A percentile compares a stretch with the other conserved stretches of the same genome.
phyloP scores from a whole-genome alignment of 1,140 invertebrate species.

The Camponotus floridanus region DNA sequence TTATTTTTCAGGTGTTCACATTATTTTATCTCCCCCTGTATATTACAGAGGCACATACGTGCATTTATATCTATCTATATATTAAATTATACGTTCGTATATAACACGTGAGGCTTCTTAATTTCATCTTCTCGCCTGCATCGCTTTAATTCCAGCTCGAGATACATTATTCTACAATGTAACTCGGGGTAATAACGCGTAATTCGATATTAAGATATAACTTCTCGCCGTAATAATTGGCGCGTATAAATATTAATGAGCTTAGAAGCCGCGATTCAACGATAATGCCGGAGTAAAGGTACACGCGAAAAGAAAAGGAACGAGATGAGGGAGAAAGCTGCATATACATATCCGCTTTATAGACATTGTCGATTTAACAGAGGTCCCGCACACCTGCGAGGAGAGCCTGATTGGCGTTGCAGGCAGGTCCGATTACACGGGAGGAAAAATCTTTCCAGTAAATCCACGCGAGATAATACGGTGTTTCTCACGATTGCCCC shows the following conservation, averaged over 20 bases:
- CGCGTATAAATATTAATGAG: constrained; percentile 54
- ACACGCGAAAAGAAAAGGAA: constrained; percentile 21
- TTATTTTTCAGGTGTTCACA: too few species aligned
- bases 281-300: constrained; percentile 48
- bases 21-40: too few species aligned
- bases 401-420: constrained; percentile 40
- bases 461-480: constrained; percentile 19
- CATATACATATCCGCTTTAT: not conserved
- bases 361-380: constrained; percentile 48
- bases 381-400: not conserved
- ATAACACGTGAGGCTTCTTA: constrained; percentile 36
- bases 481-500: constrained; percentile 10
- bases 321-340: constrained; percentile 45
- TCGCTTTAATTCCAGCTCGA: constrained; percentile 34
- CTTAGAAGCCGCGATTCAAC: constrained; percentile 42
- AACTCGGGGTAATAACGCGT: constrained; percentile 50
- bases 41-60: not conserved
- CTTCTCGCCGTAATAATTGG: constrained; percentile 43
- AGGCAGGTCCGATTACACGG: constrained; percentile 29
- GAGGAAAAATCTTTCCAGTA: constrained; percentile 31
- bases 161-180: constrained; percentile 25
- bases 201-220: constrained; percentile 57
- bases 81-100: constrained; percentile 27
- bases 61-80: not conserved
- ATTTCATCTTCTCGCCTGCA: constrained; percentile 25